phyloP scores from a whole-genome alignment of 2,888 invertebrate species.

The Tiphia femorata region DNA sequence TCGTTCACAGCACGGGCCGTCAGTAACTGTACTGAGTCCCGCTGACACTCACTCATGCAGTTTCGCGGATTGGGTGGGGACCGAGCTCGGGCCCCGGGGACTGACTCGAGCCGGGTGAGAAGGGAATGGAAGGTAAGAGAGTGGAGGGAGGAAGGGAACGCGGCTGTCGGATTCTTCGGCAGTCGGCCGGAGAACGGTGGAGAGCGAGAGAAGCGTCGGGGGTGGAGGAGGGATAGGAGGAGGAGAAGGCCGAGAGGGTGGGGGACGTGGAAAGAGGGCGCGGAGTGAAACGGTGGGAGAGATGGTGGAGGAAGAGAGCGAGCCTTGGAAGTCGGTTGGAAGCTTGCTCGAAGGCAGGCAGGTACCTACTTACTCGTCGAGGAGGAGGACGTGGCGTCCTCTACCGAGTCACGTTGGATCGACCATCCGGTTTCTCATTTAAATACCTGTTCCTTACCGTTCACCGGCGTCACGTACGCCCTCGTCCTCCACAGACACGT shows the following conservation, averaged over 20 bases:
- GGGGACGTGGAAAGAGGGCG: constrained; percentile 27
- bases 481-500: constrained; percentile 4
- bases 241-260: constrained; percentile 22
- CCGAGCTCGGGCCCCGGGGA: constrained; percentile 28
- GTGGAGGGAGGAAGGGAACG: constrained; percentile 35
- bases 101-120: constrained; percentile 25
- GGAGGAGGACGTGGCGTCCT: constrained; percentile 60
- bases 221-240: constrained; percentile 22
- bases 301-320: constrained; percentile 27
- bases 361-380: constrained; percentile 29
- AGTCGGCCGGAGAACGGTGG: constrained; percentile 1
- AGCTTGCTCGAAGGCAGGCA: constrained; percentile 8
- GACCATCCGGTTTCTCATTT: constrained; percentile 60
- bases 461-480: constrained; percentile 37
- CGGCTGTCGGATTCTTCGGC: constrained; percentile 12
- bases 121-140: no score
- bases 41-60: constrained; percentile 56
- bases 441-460: constrained; percentile 60
- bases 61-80: constrained; percentile 43
- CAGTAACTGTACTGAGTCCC: constrained; percentile 62
- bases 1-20: constrained; percentile 55
- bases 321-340: constrained; percentile 31
- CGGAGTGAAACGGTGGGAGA: constrained; percentile 8
- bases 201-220: not conserved
- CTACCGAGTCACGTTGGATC: constrained; percentile 49